phyloP scores from a whole-genome alignment of 2,113 vertebrate genomes.

The Salvelinus alpinus region DNA sequence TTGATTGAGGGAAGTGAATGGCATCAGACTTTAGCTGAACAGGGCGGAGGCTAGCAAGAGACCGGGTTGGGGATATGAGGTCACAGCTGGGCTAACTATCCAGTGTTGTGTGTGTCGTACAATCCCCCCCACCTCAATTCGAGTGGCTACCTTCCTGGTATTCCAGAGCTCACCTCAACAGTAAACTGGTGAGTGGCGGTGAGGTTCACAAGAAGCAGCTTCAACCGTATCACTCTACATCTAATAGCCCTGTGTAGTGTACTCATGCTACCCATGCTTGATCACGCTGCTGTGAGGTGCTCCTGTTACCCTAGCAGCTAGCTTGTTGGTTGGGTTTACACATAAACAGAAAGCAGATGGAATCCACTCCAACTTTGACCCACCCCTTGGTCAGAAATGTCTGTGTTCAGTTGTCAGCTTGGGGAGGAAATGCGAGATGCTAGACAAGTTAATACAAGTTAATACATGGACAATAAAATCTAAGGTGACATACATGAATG shows the following conservation, averaged over 20 bases:
- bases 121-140: slow-evolving; percentile 23
- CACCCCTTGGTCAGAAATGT: slow-evolving; percentile 31
- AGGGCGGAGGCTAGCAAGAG: slow-evolving; percentile 31
- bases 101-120: slow-evolving; percentile 38
- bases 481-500: slow-evolving; percentile 7
- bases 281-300: slow-evolving; percentile 61
- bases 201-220: slow-evolving; percentile 58
- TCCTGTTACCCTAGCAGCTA: slow-evolving; percentile 42
- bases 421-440: slow-evolving; percentile 49
- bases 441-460: slow-evolving; percentile 42
- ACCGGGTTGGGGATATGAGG: slow-evolving; percentile 43
- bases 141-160: slow-evolving; percentile 34
- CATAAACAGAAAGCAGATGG: slow-evolving; percentile 39
- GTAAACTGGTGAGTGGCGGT: slow-evolving; percentile 40
- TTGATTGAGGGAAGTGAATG: slow-evolving; percentile 39
- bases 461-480: slow-evolving; percentile 16
- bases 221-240: slow-evolving; percentile 68
- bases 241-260: slow-evolving; percentile 69
- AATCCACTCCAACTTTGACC: slow-evolving; percentile 56
- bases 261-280: slow-evolving; percentile 61
- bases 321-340: slow-evolving; percentile 42
- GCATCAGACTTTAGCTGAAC: slow-evolving; percentile 49
- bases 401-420: slow-evolving; percentile 25
- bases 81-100: slow-evolving; percentile 49
- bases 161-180: slow-evolving; percentile 21